Conservation (phyloP, 2,113 vertebrate genomes). For the Neotoma lepida region DNA sequence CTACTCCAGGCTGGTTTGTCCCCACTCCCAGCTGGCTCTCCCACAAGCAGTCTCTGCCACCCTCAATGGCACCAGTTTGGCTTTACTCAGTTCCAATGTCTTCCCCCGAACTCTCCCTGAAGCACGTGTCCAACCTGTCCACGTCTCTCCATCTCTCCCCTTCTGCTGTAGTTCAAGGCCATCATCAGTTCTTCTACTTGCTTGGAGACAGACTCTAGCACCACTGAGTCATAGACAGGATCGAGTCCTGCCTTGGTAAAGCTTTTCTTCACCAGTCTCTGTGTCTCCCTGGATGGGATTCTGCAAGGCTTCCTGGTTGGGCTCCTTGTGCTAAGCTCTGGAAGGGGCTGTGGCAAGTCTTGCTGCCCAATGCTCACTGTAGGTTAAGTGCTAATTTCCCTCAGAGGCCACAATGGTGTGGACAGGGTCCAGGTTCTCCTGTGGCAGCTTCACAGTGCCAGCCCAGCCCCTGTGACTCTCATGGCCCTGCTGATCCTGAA, state of each 20-base stretch:
- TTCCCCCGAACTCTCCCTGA: not conserved
- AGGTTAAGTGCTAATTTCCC: not conserved
- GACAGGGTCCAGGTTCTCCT: accelerated
- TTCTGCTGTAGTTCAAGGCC: accelerated
- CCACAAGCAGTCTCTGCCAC: not conserved
- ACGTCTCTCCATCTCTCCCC: accelerated
- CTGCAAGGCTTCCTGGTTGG: not conserved
- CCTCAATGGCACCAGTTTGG: not conserved
- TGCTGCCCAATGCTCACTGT: not conserved
- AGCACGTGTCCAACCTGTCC: accelerated
- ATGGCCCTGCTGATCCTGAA: not conserved
- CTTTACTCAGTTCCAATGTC: accelerated
- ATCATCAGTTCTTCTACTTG: accelerated
- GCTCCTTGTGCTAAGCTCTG: not conserved
- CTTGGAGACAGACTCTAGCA: not conserved
- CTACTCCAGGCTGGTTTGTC: too few species aligned
- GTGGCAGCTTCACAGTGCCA: accelerated
- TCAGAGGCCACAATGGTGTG: accelerated
- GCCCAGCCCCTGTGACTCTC: not conserved
- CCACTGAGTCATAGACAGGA: not conserved
- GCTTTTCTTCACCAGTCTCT: accelerated
- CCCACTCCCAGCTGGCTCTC: not conserved
- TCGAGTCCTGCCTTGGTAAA: accelerated
- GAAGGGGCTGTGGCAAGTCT: not conserved
- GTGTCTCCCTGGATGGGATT: not conserved